Evolutionary conservation across 1,140 invertebrate species (phyloP).

Genomic region (Thaumatotibia leucotreta): DNA sequence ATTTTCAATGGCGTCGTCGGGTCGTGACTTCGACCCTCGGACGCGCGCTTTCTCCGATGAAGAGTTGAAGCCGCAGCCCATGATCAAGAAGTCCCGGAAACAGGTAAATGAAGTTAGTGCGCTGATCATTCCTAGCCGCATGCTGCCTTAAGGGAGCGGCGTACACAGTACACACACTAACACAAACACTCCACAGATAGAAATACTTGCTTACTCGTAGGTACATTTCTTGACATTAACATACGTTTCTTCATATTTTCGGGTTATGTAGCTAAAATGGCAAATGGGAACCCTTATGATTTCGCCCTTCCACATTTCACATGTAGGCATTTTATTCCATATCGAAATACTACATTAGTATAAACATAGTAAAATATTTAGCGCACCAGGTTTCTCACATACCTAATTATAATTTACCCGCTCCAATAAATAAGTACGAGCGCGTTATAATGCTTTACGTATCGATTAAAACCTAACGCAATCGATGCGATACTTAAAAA

Average conservation of each 20-base stretch:
- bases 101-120: slow-evolving; percentile 83
- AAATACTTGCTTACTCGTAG: neutral
- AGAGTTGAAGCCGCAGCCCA: slow-evolving; percentile 97
- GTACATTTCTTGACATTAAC: too few relatives aligned
- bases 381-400: too few relatives aligned
- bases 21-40: slow-evolving; percentile 92
- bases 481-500: too few relatives aligned
- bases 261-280: too few relatives aligned
- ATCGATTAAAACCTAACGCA: too few relatives aligned
- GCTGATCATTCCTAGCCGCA: slow-evolving; percentile 72
- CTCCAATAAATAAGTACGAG: too few relatives aligned
- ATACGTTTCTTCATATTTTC: too few relatives aligned
- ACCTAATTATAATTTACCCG: too few relatives aligned
- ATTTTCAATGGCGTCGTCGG: slow-evolving; percentile 91
- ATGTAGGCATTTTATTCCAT: neutral
- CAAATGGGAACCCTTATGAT: too few relatives aligned
- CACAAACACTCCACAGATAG: slow-evolving; percentile 17
- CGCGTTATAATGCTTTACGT: too few relatives aligned
- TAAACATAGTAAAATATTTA: neutral
- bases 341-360: neutral
- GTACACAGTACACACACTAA: slow-evolving; percentile 29
- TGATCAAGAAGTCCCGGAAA: slow-evolving; percentile 98
- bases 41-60: slow-evolving; percentile 95
- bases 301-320: too few relatives aligned
- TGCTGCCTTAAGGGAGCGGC: slow-evolving; percentile 61